Conservation (phyloP, 2,888 invertebrate species). For the Leucoma salicis region DNA sequence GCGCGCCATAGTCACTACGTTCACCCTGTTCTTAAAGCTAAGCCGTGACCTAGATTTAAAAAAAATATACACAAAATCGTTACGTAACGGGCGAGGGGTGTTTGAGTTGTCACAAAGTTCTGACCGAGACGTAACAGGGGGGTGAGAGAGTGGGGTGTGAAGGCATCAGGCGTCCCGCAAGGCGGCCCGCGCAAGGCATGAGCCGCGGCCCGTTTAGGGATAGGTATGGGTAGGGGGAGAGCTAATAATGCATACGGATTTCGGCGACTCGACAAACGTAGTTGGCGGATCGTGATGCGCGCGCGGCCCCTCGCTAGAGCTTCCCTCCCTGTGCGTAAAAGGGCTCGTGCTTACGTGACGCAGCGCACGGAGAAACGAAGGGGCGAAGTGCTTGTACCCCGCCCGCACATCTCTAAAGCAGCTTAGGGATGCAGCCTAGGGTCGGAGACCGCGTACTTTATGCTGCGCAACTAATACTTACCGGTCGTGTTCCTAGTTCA, state of each 20-base stretch:
- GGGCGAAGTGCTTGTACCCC: constrained; percentile 46
- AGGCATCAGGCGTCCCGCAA: constrained; percentile 41
- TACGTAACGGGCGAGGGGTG: constrained; percentile 38
- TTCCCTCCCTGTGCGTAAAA: constrained; percentile 54
- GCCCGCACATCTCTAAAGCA: constrained; percentile 57
- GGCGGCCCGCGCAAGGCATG: constrained; percentile 37
- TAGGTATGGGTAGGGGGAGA: constrained; percentile 47
- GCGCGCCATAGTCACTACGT: constrained; percentile 56
- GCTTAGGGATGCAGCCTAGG: constrained; percentile 58
- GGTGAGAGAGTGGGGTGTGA: constrained; percentile 46
- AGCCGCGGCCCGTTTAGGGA: constrained; percentile 29
- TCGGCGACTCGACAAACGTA: constrained; percentile 63
- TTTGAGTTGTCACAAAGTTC: constrained; percentile 25
- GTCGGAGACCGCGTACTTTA: constrained; percentile 54
- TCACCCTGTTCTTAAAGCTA: constrained; percentile 52
- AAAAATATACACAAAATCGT: constrained; percentile 40
- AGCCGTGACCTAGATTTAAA: constrained; percentile 62
- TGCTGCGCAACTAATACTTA: constrained; percentile 41
- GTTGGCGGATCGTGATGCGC: constrained; percentile 50
- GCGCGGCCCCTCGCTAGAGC: constrained; percentile 59
- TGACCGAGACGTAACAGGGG: constrained; percentile 35
- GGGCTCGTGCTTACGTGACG: constrained; percentile 73
- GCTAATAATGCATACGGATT: constrained; percentile 74
- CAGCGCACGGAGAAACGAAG: constrained; percentile 48
- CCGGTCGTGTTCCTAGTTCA: constrained; percentile 41